Evolutionary conservation across 2,113 vertebrate species (phyloP).

Genomic region (Diphyllodes magnificus): DNA sequence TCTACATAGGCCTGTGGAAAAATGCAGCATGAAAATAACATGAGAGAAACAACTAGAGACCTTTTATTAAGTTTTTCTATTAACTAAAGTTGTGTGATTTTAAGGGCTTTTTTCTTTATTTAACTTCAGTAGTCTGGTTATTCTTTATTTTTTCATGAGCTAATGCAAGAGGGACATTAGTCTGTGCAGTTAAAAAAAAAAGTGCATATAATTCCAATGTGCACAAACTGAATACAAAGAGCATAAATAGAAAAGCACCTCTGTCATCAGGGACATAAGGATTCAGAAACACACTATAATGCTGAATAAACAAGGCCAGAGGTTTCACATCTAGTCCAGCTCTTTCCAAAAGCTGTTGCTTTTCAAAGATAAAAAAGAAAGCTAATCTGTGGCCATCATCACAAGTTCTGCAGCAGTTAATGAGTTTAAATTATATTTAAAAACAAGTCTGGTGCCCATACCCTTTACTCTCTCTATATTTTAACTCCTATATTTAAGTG

Average conservation of each 20-base stretch:
- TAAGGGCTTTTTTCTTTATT: not conserved
- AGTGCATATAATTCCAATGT: not conserved
- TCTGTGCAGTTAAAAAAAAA: not conserved
- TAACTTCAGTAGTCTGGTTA: not conserved
- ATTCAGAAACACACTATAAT: conserved; percentile 55
- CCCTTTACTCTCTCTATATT: not conserved
- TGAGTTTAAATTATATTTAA: conserved; percentile 19
- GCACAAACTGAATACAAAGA: conserved; percentile 56
- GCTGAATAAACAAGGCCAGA: conserved; percentile 61
- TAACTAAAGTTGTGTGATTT: not conserved
- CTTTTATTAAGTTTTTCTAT: not conserved
- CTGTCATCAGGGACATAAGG: conserved; percentile 54
- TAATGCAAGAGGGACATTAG: not conserved
- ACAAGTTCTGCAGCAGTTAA: conserved; percentile 33
- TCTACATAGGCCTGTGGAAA: not conserved
- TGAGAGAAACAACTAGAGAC: not conserved
- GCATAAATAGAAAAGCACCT: conserved; percentile 52
- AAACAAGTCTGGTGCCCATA: not conserved
- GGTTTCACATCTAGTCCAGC: conserved; percentile 56
- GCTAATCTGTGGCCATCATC: conserved; percentile 38
- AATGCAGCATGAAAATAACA: not conserved
- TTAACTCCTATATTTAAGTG: not conserved
- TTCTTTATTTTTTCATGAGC: not conserved
- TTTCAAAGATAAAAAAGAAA: conserved; percentile 57
- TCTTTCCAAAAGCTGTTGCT: conserved; percentile 61